Conservation (phyloP, 2,797 vertebrate genomes). For the Perodicticus potto region DNA sequence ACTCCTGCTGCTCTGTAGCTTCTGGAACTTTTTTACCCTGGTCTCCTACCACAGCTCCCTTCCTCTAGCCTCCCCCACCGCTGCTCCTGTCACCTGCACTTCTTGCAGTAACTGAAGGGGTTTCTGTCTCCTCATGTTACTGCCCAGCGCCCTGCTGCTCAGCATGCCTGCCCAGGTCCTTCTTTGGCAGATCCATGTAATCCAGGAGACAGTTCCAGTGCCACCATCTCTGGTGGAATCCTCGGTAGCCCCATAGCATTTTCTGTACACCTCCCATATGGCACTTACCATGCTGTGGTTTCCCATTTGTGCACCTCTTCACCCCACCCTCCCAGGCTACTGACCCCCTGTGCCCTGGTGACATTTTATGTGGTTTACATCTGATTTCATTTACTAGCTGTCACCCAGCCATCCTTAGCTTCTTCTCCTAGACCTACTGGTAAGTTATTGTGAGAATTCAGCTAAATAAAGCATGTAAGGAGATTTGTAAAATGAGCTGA, state of each 20-base stretch:
- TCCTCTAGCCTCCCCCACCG: background rate
- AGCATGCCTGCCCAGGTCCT: background rate
- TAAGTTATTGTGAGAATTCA: slow-evolving; percentile 10
- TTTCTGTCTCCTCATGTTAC: background rate
- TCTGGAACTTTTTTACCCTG: background rate
- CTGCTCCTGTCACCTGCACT: background rate
- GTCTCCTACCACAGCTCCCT: background rate
- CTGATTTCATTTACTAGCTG: background rate
- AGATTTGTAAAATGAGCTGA: background rate
- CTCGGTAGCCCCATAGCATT: background rate
- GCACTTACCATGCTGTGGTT: background rate
- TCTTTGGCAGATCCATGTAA: background rate
- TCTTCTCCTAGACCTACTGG: background rate
- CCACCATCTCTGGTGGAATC: background rate
- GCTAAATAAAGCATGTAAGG: background rate
- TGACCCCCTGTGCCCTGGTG: background rate
- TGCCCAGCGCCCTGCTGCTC: background rate
- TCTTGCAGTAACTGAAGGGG: background rate
- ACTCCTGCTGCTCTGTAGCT: background rate
- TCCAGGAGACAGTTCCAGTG: background rate
- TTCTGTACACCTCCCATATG: background rate
- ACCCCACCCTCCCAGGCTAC: background rate
- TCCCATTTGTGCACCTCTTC: background rate
- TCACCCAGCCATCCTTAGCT: background rate
- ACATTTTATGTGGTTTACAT: background rate